Evolutionary conservation across 37 sponge, comb jelly and placozoan genomes (phyloP), one percentile per base, ranked within the genome.

Genomic region (Ephydatia muelleri): DNA sequence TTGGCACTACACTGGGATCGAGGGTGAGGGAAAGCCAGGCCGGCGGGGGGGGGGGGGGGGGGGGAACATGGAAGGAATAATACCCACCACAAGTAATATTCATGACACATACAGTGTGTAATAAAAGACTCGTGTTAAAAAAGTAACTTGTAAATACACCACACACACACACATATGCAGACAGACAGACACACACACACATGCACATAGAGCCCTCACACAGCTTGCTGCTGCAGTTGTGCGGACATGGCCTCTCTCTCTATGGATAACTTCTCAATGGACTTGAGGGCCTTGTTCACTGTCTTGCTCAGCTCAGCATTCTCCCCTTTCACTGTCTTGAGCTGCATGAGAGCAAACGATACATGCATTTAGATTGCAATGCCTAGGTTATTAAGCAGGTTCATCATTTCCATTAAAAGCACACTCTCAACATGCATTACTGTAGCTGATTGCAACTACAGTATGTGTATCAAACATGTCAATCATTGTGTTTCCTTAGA

Each of bases 201-300:
- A 11, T 73, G 25, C 34, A 25, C 65, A 33, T 0, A 33, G 19
- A 34, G n/a, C 26, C 65, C 83, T 78, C 49, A 91, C 92, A 84
- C 70, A 65, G 89, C 85, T 21, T 92, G 85, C 29, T 92, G 85
- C 67, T 92, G 85, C 76, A 92, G 40, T 36, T 81, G 85, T 31
- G 36, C 8, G 28, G 66, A 29, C 87, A 90, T 85, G n/a, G 79
- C 78, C 0, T 64, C 23, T 65, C 82, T 86, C 76, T 91, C 91
- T 22, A 48, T 23, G 23, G 39, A 22, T 1, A 91, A 70, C 30
- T 79, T 86, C 35, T 91, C 88, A 2, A 87, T 33, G 0, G 87
- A 29, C 70, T 91, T 90, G 14, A 81, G 36, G 0, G 82, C 72
- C 30, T 78, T 78, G 6, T 57, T 3, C 39, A 87, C 36, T 26